A percentile compares a stretch with the other conserved stretches of the same genome.
These are phyloP conservation scores for Poecilobothrus nobilitatus DNA, from an alignment of 2,888 invertebrate genomes.

Conservation along the genomic window DNA sequence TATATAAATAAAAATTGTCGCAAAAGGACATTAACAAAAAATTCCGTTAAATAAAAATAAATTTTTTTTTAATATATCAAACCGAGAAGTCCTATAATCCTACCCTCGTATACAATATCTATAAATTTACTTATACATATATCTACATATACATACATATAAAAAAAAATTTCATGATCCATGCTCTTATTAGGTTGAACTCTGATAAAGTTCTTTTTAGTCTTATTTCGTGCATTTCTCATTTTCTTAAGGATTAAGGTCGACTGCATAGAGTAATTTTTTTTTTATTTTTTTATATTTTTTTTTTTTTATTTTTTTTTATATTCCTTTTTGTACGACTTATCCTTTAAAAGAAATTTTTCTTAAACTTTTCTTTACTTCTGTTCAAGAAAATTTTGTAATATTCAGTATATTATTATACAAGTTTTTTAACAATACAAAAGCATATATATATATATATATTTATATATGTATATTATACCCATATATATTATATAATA, in stretches of 20 bases:
- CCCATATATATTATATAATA: no score
- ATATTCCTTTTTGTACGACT: no score
- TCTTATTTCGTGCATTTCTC: constrained; percentile 9
- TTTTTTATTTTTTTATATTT: neutral
- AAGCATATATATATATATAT: neutral
- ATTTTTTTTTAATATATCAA: no score
- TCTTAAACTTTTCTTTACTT: neutral
- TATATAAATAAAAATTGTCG: no score
- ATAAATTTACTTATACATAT: no score
- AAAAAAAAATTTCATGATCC: no score
- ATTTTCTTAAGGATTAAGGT: constrained; percentile 7
- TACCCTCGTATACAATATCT: no score
- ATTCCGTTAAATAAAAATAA: no score
- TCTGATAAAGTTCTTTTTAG: neutral
- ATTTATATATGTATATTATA: neutral
- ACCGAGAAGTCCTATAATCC: no score
- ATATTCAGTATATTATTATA: neutral
- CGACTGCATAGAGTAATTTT: neutral
- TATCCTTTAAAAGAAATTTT: neutral
- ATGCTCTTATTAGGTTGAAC: neutral
- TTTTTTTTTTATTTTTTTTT: neutral
- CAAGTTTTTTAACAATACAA: neutral
- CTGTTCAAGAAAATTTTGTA: no score
- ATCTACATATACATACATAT: no score
- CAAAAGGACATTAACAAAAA: no score